Percentiles rank a stretch among this genome's conserved stretches.
Evolutionary conservation across 2,797 vertebrate species (phyloP).

Genomic region (Sardinella longiceps): DNA sequence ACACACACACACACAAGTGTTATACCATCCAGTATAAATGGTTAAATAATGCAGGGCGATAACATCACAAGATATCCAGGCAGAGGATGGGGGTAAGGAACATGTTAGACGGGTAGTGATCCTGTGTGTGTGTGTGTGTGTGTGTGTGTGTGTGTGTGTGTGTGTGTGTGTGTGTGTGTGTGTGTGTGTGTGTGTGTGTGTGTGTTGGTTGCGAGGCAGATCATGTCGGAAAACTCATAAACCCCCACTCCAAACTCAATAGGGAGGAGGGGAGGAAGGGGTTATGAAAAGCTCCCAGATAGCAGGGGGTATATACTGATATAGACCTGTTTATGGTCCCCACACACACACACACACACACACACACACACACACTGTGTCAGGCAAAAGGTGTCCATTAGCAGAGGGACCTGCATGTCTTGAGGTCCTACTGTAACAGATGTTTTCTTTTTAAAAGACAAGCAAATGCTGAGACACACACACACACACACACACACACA

Average conservation of each 20-base stretch:
- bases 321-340: conserved; percentile 43
- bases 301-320: conserved; percentile 36
- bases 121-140: not conserved
- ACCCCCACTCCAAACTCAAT: no score
- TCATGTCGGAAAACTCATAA: not conserved
- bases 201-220: no score
- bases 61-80: conserved; percentile 41
- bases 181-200: no score
- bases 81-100: conserved; percentile 25
- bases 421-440: no score
- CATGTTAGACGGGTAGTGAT: conserved; percentile 36
- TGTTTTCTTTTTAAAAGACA: no score
- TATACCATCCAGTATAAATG: no score
- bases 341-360: not conserved
- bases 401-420: no score
- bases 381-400: no score
- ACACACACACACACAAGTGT: no score
- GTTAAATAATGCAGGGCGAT: conserved; percentile 41
- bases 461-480: no score
- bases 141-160: conserved; percentile 11
- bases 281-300: conserved; percentile 26
- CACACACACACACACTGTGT: not conserved
- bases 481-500: no score
- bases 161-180: not conserved
- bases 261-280: not conserved